phyloP scores from a whole-genome alignment of 2,113 vertebrate genomes.

The Acinonyx jubatus region DNA sequence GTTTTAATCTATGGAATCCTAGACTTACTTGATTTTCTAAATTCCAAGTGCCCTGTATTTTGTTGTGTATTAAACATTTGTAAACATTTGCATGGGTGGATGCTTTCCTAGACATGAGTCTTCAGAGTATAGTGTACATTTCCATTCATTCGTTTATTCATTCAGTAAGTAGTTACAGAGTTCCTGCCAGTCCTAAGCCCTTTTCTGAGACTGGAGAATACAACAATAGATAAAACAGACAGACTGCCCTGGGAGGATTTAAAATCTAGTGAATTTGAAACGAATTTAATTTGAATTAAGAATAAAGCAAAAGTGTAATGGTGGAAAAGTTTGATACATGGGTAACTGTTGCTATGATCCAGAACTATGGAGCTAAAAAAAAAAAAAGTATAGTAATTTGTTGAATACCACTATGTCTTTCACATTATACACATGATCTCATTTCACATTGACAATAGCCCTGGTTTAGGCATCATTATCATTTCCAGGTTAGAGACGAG shows the following conservation, averaged over 20 bases:
- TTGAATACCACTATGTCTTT: background rate
- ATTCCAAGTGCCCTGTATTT: background rate
- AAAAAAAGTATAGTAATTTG: background rate
- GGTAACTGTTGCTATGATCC: background rate
- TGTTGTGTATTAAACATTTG: background rate
- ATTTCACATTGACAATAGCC: background rate
- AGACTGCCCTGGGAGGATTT: background rate
- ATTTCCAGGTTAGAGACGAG: background rate
- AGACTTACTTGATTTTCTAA: background rate
- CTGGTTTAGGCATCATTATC: background rate
- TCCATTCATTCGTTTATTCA: background rate
- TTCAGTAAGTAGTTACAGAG: background rate
- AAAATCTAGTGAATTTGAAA: background rate
- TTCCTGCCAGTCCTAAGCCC: background rate
- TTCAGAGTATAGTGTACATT: background rate
- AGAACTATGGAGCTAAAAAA: background rate
- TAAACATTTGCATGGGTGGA: background rate
- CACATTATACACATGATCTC: background rate
- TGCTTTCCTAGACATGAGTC: background rate
- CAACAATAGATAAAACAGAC: background rate
- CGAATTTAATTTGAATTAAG: background rate
- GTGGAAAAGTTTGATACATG: background rate
- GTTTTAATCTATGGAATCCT: background rate
- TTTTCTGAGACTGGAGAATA: background rate
- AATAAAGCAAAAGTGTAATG: background rate